Conservation (phyloP, 2,113 vertebrate genomes). For the Nipponia nippon region DNA sequence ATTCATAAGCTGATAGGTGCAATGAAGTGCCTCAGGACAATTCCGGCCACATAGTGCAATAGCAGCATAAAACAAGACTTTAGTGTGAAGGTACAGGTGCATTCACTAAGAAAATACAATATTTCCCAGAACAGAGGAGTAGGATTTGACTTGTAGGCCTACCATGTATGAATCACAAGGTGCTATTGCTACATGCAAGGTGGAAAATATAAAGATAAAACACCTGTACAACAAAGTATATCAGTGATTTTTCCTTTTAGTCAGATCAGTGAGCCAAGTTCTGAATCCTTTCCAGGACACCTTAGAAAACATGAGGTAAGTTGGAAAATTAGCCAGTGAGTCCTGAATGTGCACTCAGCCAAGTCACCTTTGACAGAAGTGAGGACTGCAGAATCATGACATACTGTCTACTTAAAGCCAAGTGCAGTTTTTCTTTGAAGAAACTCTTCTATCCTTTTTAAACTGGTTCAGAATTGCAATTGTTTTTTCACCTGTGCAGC, state of each 20-base stretch:
- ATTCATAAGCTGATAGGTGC: background rate
- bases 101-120: background rate
- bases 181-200: background rate
- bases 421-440: background rate
- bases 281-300: background rate
- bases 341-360: background rate
- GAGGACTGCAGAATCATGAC: background rate
- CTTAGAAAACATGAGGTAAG: background rate
- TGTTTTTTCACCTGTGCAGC: background rate
- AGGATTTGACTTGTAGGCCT: background rate
- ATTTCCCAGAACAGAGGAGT: background rate
- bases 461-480: background rate
- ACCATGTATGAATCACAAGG: background rate
- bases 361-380: background rate
- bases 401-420: background rate
- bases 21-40: background rate
- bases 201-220: background rate
- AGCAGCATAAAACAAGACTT: background rate
- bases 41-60: background rate
- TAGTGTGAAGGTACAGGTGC: background rate
- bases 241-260: background rate
- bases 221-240: background rate
- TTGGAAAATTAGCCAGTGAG: background rate
- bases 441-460: background rate
- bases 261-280: background rate